These are phyloP conservation scores for Diorhabda sublineata DNA, from an alignment of 1,140 invertebrate species.

Conservation along the genomic window DNA sequence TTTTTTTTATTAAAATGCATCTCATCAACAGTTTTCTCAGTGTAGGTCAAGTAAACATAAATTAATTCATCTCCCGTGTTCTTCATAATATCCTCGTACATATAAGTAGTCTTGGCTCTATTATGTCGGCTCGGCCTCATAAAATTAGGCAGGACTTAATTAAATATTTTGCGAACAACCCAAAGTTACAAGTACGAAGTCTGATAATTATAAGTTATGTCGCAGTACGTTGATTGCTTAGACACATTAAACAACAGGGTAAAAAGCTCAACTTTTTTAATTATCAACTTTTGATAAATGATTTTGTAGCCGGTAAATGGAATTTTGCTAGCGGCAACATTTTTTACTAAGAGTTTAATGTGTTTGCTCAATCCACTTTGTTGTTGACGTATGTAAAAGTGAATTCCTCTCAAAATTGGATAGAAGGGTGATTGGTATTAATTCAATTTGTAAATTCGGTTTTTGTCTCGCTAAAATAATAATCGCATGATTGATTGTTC, in stretches of 20 bases:
- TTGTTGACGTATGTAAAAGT: too few relatives aligned
- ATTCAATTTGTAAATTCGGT: too few relatives aligned
- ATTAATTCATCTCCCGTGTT: too few relatives aligned
- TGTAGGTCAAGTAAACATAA: too few relatives aligned
- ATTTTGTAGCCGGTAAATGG: background rate
- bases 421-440: too few relatives aligned
- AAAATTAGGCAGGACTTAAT: constrained; percentile 9
- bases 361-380: background rate
- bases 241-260: constrained; percentile 11
- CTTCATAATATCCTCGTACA: too few relatives aligned
- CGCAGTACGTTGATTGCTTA: constrained; percentile 11
- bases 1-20: too few relatives aligned
- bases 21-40: too few relatives aligned
- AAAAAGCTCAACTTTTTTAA: constrained; percentile 10
- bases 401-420: too few relatives aligned
- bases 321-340: background rate
- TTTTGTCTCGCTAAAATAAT: too few relatives aligned
- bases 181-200: constrained; percentile 1
- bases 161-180: constrained; percentile 12
- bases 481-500: too few relatives aligned
- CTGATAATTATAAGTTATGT: constrained; percentile 12
- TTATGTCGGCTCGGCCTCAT: background rate
- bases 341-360: background rate
- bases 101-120: background rate
- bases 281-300: constrained; percentile 16